A percentile compares a stretch with the other conserved stretches of the same genome.
phyloP scores from a whole-genome alignment of 2,888 invertebrate species.

The Quadriops clusia region DNA sequence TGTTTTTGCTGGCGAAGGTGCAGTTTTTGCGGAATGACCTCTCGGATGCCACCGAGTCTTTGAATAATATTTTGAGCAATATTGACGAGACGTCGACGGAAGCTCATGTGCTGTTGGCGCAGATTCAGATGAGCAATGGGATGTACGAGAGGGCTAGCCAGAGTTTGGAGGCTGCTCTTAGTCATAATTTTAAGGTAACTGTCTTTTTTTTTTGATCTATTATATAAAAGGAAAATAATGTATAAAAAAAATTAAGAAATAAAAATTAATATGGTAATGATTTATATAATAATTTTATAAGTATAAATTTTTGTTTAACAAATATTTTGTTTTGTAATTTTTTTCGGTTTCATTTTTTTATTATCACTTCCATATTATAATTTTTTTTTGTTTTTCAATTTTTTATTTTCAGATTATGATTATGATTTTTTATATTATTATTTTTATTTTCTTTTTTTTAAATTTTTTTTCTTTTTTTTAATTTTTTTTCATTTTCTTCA shows the following conservation, averaged over 20 bases:
- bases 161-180: constrained; percentile 77
- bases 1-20: constrained; percentile 64
- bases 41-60: constrained; percentile 54
- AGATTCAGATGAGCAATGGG: constrained; percentile 63
- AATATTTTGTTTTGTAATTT: constrained; percentile 1
- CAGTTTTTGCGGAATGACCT: constrained; percentile 71
- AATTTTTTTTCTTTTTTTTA: no score
- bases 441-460: no score
- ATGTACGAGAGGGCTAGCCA: constrained; percentile 69
- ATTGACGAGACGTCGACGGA: constrained; percentile 71
- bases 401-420: no score
- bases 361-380: no score
- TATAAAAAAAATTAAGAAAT: no score
- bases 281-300: not conserved
- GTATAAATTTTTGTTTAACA: not conserved
- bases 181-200: constrained; percentile 87
- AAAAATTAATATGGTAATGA: not conserved
- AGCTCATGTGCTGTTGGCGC: constrained; percentile 75
- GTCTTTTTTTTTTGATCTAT: no score
- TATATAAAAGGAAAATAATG: no score
- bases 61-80: constrained; percentile 61
- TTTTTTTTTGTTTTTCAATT: no score
- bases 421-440: no score
- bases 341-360: no score
- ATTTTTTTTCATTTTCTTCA: no score